These are phyloP conservation scores for Paramisgurnus dabryanus DNA, from an alignment of 2,113 vertebrate genomes.

Conservation along the genomic window DNA sequence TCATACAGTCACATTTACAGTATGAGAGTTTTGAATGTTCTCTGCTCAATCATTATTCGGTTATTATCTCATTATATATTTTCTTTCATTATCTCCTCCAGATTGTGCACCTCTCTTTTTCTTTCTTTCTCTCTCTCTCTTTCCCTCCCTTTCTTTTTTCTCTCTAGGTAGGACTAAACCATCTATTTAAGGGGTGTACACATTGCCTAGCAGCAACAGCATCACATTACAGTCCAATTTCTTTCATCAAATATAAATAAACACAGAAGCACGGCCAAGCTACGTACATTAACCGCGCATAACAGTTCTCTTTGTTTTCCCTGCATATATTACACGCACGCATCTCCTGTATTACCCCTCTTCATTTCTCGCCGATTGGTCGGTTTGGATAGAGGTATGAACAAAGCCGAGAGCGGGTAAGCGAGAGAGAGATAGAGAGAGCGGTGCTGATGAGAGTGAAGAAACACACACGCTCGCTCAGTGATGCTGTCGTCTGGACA, in stretches of 20 bases:
- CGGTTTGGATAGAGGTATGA: slow-evolving; percentile 68
- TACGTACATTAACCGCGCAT: too few species aligned
- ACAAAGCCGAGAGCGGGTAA: slow-evolving; percentile 66
- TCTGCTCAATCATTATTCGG: not conserved
- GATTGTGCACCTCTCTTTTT: not conserved
- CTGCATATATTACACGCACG: not conserved
- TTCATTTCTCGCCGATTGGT: slow-evolving; percentile 53
- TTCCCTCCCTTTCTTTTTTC: slow-evolving; percentile 3
- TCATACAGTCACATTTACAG: not conserved
- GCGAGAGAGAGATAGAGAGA: not conserved
- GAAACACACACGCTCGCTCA: slow-evolving; percentile 67
- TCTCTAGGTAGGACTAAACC: slow-evolving; percentile 40
- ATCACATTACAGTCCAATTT: not conserved
- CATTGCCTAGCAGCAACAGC: not conserved
- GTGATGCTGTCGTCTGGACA: slow-evolving; percentile 74
- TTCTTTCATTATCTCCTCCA: slow-evolving; percentile 1
- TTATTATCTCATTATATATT: not conserved
- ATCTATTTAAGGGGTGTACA: slow-evolving; percentile 7
- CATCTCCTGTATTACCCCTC: slow-evolving; percentile 50
- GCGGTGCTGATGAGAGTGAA: slow-evolving; percentile 41
- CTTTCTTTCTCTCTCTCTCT: slow-evolving; percentile 23
- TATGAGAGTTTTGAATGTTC: not conserved
- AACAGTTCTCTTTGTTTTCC: not conserved
- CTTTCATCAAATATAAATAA: not conserved
- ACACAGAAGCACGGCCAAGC: not conserved